Evolutionary conservation across 2,113 vertebrate species (phyloP).

Genomic region (Tenrec ecaudatus): DNA sequence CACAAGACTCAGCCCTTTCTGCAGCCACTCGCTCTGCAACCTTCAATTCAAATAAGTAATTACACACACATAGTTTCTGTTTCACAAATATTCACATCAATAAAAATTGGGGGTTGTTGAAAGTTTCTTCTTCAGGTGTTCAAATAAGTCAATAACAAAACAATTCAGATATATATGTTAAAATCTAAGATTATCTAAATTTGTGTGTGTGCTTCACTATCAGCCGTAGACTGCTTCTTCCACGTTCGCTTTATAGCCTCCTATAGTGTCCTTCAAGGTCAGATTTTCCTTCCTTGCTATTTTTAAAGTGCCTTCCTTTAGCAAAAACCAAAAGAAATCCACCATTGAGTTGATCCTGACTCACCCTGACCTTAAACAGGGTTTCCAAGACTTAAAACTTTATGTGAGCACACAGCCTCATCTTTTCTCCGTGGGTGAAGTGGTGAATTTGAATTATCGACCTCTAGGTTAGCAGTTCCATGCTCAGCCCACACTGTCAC

Average conservation of each 20-base stretch:
- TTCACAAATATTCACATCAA: neutral
- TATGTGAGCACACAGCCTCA: too few species aligned
- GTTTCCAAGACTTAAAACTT: too few species aligned
- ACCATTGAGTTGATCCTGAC: too few species aligned
- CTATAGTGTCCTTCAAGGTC: neutral
- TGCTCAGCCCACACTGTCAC: too few species aligned
- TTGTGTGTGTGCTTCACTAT: neutral
- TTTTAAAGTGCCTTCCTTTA: slow-evolving; percentile 22
- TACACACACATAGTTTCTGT: slow-evolving; percentile 1
- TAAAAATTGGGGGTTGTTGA: neutral
- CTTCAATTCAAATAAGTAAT: slow-evolving; percentile 82
- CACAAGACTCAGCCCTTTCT: slow-evolving; percentile 95
- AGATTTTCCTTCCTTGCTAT: neutral
- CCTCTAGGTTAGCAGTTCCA: too few species aligned
- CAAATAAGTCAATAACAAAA: neutral
- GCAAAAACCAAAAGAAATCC: too few species aligned
- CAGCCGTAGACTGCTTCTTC: neutral
- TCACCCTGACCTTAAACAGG: too few species aligned
- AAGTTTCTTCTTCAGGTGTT: neutral
- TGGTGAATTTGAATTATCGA: too few species aligned
- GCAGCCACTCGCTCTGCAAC: slow-evolving; percentile 97
- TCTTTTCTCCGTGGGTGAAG: too few species aligned
- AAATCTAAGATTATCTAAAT: neutral
- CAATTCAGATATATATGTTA: neutral
- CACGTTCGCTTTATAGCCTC: neutral